Conservation (phyloP, 2,113 vertebrate species). For the Phyllostomus discolor region DNA sequence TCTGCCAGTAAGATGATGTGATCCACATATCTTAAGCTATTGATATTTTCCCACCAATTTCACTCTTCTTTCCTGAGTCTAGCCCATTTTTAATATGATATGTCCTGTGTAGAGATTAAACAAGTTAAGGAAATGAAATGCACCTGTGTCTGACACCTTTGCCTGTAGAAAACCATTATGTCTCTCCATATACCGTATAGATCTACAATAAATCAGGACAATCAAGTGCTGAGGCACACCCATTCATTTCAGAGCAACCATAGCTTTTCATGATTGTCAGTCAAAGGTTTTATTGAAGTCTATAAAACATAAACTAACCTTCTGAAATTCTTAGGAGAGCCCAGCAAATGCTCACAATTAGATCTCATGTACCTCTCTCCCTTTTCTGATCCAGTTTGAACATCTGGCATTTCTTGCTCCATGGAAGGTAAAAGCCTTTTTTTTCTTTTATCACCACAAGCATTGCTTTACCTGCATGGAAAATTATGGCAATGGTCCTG, state of each 20-base stretch:
- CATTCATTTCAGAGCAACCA: neutral
- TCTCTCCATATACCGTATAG: neutral
- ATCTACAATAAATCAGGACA: neutral
- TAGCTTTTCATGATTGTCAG: neutral
- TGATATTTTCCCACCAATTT: neutral
- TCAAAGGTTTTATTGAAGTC: neutral
- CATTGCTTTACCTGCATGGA: neutral
- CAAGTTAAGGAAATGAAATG: neutral
- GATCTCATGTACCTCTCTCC: no score
- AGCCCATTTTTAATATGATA: neutral
- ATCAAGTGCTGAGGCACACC: neutral
- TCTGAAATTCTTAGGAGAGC: neutral
- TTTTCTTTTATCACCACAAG: neutral
- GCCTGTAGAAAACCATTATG: neutral
- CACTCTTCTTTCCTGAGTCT: neutral
- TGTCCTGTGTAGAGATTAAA: neutral
- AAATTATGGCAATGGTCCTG: neutral
- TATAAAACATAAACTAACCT: neutral
- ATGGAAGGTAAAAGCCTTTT: neutral
- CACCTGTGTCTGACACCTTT: neutral
- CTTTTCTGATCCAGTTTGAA: neutral
- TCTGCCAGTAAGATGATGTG: neutral
- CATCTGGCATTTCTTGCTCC: neutral
- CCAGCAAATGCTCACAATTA: neutral
- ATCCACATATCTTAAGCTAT: neutral